Conservation (phyloP, 2,113 vertebrate genomes). For the Recurvirostra avosetta region DNA sequence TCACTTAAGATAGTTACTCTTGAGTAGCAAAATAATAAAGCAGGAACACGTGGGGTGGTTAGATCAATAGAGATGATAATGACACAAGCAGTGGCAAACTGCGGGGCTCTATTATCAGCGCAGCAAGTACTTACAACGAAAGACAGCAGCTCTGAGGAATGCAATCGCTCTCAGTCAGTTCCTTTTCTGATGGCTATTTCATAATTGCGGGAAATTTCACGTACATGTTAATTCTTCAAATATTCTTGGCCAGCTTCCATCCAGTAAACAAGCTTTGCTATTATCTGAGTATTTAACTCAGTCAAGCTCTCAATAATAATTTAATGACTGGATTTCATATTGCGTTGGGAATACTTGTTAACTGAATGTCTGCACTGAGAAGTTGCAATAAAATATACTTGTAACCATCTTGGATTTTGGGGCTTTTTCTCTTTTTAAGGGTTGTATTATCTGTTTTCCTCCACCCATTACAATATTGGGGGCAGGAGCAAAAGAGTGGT, state of each 20-base stretch:
- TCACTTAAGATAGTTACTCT: constrained; percentile 1
- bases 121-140: neutral
- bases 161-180: neutral
- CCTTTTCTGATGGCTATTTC: neutral
- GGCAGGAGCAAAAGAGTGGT: neutral
- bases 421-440: neutral
- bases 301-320: constrained; percentile 12
- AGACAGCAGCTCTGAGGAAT: neutral
- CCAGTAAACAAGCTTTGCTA: constrained; percentile 53
- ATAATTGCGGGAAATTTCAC: neutral
- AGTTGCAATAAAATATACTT: neutral
- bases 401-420: neutral
- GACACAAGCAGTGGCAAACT: neutral
- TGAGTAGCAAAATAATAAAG: constrained; percentile 29
- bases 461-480: neutral
- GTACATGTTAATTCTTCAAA: constrained; percentile 5
- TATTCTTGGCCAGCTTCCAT: constrained; percentile 8
- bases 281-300: constrained; percentile 27
- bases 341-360: constrained; percentile 14
- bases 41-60: neutral
- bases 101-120: neutral
- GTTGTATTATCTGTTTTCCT: neutral
- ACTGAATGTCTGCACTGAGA: neutral
- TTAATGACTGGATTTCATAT: constrained; percentile 13
- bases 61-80: constrained; percentile 9